These are phyloP conservation scores for Leptinotarsa defecta DNA, from an alignment of 1,140 invertebrate genomes.

Conservation along the genomic window DNA sequence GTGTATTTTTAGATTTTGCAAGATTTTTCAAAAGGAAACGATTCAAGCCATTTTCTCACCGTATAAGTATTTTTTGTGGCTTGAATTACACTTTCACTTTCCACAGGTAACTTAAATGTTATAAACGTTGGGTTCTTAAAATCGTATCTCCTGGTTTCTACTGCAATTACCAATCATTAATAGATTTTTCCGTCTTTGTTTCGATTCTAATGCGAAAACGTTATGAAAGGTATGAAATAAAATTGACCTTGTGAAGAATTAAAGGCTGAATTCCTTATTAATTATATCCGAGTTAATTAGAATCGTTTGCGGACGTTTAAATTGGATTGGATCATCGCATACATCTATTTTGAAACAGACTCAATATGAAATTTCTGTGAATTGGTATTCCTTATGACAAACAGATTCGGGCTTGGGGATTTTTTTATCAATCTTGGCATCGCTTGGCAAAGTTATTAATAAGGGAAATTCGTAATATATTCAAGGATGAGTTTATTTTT, in stretches of 20 bases:
- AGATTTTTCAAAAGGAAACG: too few species aligned
- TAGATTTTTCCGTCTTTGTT: background rate
- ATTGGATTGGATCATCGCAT: conserved; percentile 5
- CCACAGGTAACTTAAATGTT: background rate
- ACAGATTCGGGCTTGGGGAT: too few species aligned
- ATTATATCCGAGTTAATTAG: background rate
- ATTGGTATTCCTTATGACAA: too few species aligned
- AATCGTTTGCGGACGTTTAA: conserved; percentile 5
- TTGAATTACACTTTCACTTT: background rate
- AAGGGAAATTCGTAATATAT: too few species aligned
- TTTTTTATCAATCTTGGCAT: too few species aligned
- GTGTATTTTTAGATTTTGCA: too few species aligned
- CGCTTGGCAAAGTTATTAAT: too few species aligned
- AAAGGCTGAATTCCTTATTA: background rate
- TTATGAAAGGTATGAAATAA: conserved; percentile 1
- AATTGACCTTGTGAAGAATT: background rate
- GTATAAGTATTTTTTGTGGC: too few species aligned
- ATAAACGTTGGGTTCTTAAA: background rate
- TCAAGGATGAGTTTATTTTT: too few species aligned
- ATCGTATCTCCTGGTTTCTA: background rate
- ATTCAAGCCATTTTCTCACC: too few species aligned
- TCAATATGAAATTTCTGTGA: too few species aligned
- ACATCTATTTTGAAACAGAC: background rate
- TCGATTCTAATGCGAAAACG: background rate
- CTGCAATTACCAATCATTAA: background rate